Evolutionary conservation across 1,140 invertebrate genomes (phyloP).

Genomic region (Ptiloglossa arizonensis): DNA sequence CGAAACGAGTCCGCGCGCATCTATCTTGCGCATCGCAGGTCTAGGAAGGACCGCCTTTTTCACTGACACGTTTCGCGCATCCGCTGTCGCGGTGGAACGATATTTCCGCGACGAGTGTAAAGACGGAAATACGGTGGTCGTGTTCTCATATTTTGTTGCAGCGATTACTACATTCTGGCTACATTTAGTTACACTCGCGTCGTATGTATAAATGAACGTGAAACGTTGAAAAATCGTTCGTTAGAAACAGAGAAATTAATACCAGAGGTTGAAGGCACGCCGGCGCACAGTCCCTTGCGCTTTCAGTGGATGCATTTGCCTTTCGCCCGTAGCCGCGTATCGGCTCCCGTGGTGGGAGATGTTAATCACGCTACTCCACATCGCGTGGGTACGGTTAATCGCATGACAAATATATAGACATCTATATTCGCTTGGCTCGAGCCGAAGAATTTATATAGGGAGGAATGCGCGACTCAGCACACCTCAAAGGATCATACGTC

Average conservation of each 20-base stretch:
- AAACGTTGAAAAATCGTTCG: too few species aligned
- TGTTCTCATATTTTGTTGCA: too few species aligned
- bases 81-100: too few species aligned
- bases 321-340: conserved; percentile 2
- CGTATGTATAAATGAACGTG: too few species aligned
- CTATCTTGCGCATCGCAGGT: too few species aligned
- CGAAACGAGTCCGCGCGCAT: too few species aligned
- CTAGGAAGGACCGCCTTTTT: too few species aligned
- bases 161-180: too few species aligned
- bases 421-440: conserved; percentile 51
- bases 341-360: conserved; percentile 12
- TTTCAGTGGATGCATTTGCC: conserved; percentile 6
- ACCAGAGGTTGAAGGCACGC: background rate
- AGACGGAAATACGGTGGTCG: too few species aligned
- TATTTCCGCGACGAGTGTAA: too few species aligned
- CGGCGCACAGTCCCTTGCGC: background rate
- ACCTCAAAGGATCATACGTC: conserved; percentile 49
- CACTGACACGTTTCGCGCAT: too few species aligned
- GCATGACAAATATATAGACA: conserved; percentile 50
- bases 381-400: conserved; percentile 33
- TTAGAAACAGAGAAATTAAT: background rate
- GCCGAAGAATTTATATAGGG: conserved; percentile 49
- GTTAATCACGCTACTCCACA: conserved; percentile 30
- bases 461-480: conserved; percentile 48
- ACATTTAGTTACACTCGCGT: too few species aligned